Conservation (phyloP, 1,140 invertebrate species). For the Hyles euphorbiae region DNA sequence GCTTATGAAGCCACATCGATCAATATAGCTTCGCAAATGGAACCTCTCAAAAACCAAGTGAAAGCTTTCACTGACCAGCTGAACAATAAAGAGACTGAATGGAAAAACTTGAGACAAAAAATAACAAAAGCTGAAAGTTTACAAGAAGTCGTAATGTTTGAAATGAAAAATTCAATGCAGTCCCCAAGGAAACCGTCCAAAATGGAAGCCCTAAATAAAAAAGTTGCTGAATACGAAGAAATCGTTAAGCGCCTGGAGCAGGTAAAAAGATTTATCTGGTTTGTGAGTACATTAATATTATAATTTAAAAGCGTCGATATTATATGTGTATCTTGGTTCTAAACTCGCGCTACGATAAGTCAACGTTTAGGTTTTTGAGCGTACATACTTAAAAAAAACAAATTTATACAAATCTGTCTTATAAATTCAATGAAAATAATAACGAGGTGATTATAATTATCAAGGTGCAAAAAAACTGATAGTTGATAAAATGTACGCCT, state of each 20-base stretch:
- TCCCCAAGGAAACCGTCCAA: conserved; percentile 66
- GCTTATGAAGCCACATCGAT: conserved; percentile 71
- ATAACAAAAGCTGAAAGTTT: conserved; percentile 73
- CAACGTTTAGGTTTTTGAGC: too few species aligned
- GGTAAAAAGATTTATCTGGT: conserved; percentile 25
- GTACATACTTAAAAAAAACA: too few species aligned
- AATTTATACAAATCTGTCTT: too few species aligned
- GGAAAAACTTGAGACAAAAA: conserved; percentile 72
- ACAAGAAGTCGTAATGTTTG: conserved; percentile 68
- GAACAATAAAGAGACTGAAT: conserved; percentile 70
- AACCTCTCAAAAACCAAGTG: conserved; percentile 66
- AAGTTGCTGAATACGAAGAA: conserved; percentile 59
- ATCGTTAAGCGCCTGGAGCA: conserved; percentile 66
- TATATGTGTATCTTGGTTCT: too few species aligned
- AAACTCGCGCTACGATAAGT: too few species aligned
- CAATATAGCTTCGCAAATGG: conserved; percentile 73
- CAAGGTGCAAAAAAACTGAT: too few species aligned
- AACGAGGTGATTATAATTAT: too few species aligned
- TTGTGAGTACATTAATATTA: too few species aligned
- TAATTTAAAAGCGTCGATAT: too few species aligned
- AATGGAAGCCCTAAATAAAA: conserved; percentile 66
- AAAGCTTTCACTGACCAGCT: conserved; percentile 62
- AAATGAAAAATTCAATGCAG: conserved; percentile 71
- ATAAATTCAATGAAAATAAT: too few species aligned
- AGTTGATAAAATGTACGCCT: too few species aligned